Conservation (phyloP, 2,888 invertebrate genomes). For the Plemyria rubiginata region DNA sequence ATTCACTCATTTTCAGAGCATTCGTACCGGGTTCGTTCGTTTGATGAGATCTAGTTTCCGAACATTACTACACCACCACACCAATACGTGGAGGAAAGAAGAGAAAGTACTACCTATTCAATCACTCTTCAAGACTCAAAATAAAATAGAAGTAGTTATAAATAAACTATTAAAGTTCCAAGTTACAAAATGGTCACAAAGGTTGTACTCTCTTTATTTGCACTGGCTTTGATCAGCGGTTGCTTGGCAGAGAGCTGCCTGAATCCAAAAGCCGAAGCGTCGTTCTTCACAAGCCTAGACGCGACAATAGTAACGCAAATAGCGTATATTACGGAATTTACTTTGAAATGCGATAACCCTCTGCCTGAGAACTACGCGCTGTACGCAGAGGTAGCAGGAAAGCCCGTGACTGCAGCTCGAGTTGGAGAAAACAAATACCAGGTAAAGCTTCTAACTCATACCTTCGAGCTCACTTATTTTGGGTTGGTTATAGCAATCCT, state of each 20-base stretch:
- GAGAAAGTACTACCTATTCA: constrained; percentile 18
- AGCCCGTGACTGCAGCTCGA: constrained; percentile 92
- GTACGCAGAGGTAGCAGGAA: constrained; percentile 95
- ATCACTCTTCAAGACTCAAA: constrained; percentile 3
- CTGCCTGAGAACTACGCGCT: constrained; percentile 88
- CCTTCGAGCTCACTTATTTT: no score
- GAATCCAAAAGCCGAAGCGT: constrained; percentile 89
- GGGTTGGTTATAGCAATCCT: no score
- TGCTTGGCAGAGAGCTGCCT: constrained; percentile 66
- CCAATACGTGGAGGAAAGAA: constrained; percentile 39
- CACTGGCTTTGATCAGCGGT: constrained; percentile 56
- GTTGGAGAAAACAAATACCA: constrained; percentile 92
- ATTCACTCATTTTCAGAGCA: no score
- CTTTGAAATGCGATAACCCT: constrained; percentile 90
- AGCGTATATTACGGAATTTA: constrained; percentile 96
- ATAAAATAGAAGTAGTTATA: constrained; percentile 35
- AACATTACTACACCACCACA: constrained; percentile 11
- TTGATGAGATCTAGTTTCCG: constrained; percentile 10
- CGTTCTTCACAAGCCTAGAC: constrained; percentile 95
- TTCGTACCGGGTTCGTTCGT: no score
- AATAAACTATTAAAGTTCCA: constrained; percentile 46
- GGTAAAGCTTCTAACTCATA: constrained; percentile 77
- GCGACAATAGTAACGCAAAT: constrained; percentile 95
- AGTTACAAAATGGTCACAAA: constrained; percentile 75
- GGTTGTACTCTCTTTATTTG: constrained; percentile 60